A percentile compares a stretch with the other conserved stretches of the same genome.
Evolutionary conservation across 2,797 vertebrate species (phyloP).

Genomic region (Lithobates sylvaticus): DNA sequence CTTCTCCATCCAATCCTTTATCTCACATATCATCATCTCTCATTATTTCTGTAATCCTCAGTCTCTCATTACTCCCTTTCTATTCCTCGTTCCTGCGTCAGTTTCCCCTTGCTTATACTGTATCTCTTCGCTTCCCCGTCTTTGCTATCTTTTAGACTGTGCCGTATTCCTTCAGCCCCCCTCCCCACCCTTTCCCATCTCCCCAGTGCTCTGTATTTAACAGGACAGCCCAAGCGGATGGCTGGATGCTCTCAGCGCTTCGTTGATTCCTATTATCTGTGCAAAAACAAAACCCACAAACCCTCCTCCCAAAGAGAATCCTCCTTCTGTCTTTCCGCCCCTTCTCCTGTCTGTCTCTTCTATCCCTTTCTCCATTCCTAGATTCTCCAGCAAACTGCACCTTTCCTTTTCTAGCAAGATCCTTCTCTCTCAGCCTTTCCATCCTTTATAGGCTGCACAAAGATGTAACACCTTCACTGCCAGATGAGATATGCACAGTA

Average conservation of each 20-base stretch:
- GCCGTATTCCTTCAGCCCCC: neutral
- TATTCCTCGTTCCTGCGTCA: neutral
- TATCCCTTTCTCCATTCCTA: slow-evolving; percentile 20
- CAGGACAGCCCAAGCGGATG: slow-evolving; percentile 60
- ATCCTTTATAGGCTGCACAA: neutral
- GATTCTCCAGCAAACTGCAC: slow-evolving; percentile 25
- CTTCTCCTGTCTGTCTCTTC: slow-evolving; percentile 15
- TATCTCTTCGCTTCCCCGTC: neutral
- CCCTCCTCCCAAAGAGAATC: slow-evolving; percentile 47
- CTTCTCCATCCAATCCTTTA: neutral
- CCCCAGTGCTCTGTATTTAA: slow-evolving; percentile 58
- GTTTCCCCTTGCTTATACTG: slow-evolving; percentile 5
- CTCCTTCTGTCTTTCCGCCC: slow-evolving; percentile 18
- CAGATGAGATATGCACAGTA: slow-evolving; percentile 1
- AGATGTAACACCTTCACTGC: slow-evolving; percentile 32
- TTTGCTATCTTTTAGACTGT: neutral
- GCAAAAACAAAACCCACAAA: slow-evolving; percentile 60
- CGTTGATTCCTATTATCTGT: slow-evolving; percentile 62
- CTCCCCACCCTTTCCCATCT: neutral
- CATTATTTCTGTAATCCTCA: neutral
- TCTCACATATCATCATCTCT: neutral
- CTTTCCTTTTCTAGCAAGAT: slow-evolving; percentile 12
- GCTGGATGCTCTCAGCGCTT: slow-evolving; percentile 58
- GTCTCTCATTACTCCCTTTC: neutral
- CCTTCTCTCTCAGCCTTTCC: slow-evolving; percentile 21